Base-by-base conservation (phyloP, 2,888 invertebrate species). In the Ophraella communa region DNA sequence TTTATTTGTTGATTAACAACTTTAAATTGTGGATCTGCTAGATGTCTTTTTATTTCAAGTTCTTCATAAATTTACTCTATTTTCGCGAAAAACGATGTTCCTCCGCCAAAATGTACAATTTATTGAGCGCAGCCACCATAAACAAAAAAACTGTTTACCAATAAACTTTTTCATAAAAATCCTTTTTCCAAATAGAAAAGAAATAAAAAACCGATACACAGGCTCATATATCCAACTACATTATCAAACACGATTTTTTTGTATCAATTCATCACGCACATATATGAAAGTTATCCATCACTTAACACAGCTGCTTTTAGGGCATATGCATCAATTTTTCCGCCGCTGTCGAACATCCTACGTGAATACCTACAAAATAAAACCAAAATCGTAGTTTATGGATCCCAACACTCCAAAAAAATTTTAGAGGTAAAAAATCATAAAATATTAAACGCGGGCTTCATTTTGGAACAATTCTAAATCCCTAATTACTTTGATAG, bases 241-340 rank as follows among this genome's bases (percentile, higher is more conserved):
- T 51, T 51, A 51, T 17, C 27, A 24, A 51, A 51, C 49, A 51
- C 24, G 14, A 51, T 27, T 51, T 47, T 51, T 51, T 51, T 51
- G 24, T 51, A 51, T 51, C 49, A 51, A 51, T 51, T 51, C 49
- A 51, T 51, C 49, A 51, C 49, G 27, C 49, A n/a, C n/a, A n/a
- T n/a, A 51, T 51, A 51, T 51, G 49, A 27, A 51, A 51, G 49
- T 51, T 51, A 51, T 51, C 49, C 49, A 51, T 51, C 49, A 51
- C 49, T 51, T 51, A 51, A 51, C 24, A 27, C 17, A 51, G 49
- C 27, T 27, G 24, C 49, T 49, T 49, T 49, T 49, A 49, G 49
- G n/a, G 49, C 17, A 27, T 17, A 17, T 11, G 11, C 49, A 51
- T 51, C 49, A 51, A 51, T 51, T 51, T 51, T 51, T 51, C 49